Evolutionary conservation across 2,797 vertebrate species (phyloP).

Genomic region (Chiroxiphia lanceolata): DNA sequence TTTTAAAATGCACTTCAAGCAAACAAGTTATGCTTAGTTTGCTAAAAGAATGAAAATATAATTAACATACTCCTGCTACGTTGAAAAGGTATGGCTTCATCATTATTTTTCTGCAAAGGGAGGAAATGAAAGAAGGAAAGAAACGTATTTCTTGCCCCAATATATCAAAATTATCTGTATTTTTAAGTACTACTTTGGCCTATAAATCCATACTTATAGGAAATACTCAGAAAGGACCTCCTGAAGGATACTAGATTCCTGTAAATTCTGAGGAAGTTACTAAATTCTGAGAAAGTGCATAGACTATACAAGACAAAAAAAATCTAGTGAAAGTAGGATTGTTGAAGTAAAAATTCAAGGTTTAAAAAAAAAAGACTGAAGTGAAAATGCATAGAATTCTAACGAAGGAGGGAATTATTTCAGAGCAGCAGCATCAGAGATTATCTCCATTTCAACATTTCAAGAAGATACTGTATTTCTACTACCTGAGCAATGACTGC

Average conservation of each 20-base stretch:
- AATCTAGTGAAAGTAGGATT: background rate
- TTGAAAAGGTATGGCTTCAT: background rate
- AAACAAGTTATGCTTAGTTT: background rate
- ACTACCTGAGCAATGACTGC: background rate
- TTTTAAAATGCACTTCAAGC: background rate
- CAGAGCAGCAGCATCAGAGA: background rate
- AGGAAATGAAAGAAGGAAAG: background rate
- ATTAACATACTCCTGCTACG: background rate
- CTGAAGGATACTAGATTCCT: background rate
- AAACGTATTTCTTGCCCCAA: background rate
- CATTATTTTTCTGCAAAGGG: background rate
- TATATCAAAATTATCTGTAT: background rate
- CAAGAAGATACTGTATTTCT: background rate
- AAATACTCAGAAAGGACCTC: background rate
- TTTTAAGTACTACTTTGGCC: background rate
- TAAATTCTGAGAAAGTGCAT: background rate
- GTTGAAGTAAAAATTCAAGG: background rate
- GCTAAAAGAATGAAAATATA: background rate
- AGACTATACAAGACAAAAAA: background rate
- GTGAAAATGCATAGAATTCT: background rate
- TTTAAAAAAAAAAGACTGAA: background rate
- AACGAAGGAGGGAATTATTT: background rate
- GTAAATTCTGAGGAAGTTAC: background rate
- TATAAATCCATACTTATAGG: background rate
- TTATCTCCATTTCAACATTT: background rate